Evolutionary conservation across 2,888 invertebrate genomes (phyloP), one percentile per base, ranked within the genome.

Genomic region (Psylliodes chrysocephalus): DNA sequence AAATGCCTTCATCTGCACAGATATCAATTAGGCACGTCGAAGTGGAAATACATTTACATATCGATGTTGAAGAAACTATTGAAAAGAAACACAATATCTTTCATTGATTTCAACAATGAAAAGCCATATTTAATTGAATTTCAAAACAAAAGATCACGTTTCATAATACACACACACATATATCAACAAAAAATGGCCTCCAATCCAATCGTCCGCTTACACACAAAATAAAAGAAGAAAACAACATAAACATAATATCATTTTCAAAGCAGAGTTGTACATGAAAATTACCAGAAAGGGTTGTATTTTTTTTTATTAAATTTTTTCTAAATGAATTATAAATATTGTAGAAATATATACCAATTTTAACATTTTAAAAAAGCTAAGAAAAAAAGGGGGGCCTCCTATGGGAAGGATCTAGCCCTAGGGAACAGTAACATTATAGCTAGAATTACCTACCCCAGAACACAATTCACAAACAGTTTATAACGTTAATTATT

Each of bases 101-200:
- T 38, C 38, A 18, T 42, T 18, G 42, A 42, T 42, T 35, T 18
- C 42, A 18, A 42, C 18, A 42, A 42, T 42, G 42, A 42, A 42
- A 42, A 15, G 10, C 25, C 47, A 15, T 49, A 28, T 49, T 49
- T 49, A 49, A 49, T 49, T 49, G 14, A 49, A 28, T 49, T 49
- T 49, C 28, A 49, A 25, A 49, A 49, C 49, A 49, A 15, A n/a
- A 49, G 14, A 49, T 49, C 49, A 15, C 3, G 17, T 49, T 49
- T 52, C 52, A 52, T 19, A 35, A 52, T 52, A 38, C 38, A 52
- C n/a, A n/a, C n/a, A n/a, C n/a, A n/a, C 17, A 51, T 52, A 38
- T 52, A 19, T 33, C 35, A 38, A 33, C 14, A 33, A 52, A 52
- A 49, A 52, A 52, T 25, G 19, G 10, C 52, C 22, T 22, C 17